These are phyloP conservation scores for Elachura formosa DNA, from an alignment of 2,113 vertebrate genomes.

Conservation along the genomic window DNA sequence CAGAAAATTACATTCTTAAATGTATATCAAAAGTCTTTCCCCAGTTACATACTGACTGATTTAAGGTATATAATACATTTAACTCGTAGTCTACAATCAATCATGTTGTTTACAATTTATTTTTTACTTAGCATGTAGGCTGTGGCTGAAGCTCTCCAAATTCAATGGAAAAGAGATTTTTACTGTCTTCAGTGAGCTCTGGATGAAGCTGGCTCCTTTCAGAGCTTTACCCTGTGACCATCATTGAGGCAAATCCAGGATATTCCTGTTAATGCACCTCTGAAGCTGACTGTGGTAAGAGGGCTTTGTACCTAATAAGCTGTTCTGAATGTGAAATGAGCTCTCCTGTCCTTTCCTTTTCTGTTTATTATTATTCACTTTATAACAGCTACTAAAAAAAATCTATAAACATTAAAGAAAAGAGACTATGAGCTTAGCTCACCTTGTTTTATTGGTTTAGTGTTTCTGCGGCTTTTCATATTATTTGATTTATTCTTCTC, in stretches of 20 bases:
- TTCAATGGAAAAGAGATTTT: neutral
- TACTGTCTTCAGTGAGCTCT: neutral
- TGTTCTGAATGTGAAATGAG: constrained; percentile 25
- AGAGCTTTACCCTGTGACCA: neutral
- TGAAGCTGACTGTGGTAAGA: neutral
- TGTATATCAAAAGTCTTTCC: neutral
- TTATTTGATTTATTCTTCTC: constrained; percentile 83
- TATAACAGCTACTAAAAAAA: constrained; percentile 20
- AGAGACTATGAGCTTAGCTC: constrained; percentile 54
- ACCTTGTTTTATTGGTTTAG: constrained; percentile 85
- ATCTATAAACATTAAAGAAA: constrained; percentile 47
- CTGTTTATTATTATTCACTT: constrained; percentile 29
- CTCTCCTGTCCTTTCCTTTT: neutral
- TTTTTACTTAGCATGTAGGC: neutral
- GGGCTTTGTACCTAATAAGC: constrained; percentile 5
- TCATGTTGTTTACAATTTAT: neutral
- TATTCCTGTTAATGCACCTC: neutral
- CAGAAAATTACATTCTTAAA: neutral
- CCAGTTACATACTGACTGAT: neutral
- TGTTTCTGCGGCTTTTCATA: constrained; percentile 81
- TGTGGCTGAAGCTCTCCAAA: neutral
- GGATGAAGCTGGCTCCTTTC: neutral
- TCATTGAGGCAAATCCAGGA: neutral
- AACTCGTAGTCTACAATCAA: neutral
- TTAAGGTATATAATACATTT: neutral